These are phyloP conservation scores for Drosophila paramelanica DNA, from an alignment of 2,888 invertebrate species.

Conservation along the genomic window DNA sequence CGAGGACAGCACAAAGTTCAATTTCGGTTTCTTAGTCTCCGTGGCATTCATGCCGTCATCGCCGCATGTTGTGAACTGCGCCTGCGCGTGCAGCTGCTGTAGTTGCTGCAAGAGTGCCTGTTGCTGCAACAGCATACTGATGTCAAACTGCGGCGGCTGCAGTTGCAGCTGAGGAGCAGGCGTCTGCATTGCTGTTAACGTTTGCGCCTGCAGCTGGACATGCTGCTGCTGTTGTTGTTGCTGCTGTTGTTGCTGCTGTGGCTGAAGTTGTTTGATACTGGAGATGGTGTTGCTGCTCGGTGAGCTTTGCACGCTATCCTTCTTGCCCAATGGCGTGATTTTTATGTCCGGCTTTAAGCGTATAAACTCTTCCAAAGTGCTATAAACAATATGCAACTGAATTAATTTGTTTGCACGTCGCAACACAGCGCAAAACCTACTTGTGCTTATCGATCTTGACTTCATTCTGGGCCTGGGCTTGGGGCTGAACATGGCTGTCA, in stretches of 20 bases:
- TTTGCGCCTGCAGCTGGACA: conserved; percentile 54
- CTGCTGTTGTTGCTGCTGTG: conserved; percentile 53
- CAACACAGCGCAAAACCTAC: conserved; percentile 57
- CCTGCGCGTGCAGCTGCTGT: conserved; percentile 56
- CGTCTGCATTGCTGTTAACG: conserved; percentile 41
- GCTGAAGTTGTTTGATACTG: conserved; percentile 39
- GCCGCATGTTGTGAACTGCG: conserved; percentile 39
- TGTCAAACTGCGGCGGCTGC: conserved; percentile 75
- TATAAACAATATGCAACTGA: conserved; percentile 34
- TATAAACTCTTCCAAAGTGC: conserved; percentile 83
- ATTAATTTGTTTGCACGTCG: background rate
- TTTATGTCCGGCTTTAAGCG: conserved; percentile 84
- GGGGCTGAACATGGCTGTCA: conserved; percentile 72
- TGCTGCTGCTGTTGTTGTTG: conserved; percentile 45
- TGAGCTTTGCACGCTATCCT: conserved; percentile 28
- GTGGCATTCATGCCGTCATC: conserved; percentile 56
- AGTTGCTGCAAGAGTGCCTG: conserved; percentile 70
- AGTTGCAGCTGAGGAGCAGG: conserved; percentile 64
- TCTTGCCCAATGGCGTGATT: conserved; percentile 81
- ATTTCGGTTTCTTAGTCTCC: conserved; percentile 83
- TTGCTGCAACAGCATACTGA: conserved; percentile 59
- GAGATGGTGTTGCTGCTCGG: conserved; percentile 1
- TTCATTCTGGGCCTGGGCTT: conserved; percentile 33
- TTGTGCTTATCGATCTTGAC: conserved; percentile 81
- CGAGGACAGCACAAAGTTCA: conserved; percentile 84